Conservation (phyloP, 1,140 invertebrate genomes). For the Hesperophylax magnus region DNA sequence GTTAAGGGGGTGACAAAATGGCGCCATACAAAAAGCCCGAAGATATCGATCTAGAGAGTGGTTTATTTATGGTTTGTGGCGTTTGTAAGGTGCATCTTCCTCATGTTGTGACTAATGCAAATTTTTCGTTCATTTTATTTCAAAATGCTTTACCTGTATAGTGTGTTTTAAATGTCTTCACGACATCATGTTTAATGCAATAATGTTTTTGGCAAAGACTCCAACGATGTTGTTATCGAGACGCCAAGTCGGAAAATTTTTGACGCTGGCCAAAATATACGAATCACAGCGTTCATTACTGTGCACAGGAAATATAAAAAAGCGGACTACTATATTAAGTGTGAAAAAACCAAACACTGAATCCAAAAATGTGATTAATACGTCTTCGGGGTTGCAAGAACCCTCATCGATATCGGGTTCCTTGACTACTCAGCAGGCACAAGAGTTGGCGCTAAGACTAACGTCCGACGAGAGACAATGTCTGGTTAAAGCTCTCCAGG, state of each 20-base stretch:
- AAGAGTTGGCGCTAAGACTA: conserved; percentile 77
- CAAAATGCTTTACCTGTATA: no score
- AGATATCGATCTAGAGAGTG: no score
- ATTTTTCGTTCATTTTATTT: background rate
- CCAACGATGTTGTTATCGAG: conserved; percentile 13
- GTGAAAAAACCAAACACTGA: no score
- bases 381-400: background rate
- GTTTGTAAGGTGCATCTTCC: background rate
- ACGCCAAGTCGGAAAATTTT: conserved; percentile 1
- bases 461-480: conserved; percentile 78
- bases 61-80: no score
- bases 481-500: conserved; percentile 76
- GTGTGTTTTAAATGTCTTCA: no score
- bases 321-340: no score
- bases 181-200: background rate
- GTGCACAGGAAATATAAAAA: background rate
- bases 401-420: conserved; percentile 62
- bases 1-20: no score
- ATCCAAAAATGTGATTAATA: no score
- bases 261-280: conserved; percentile 9
- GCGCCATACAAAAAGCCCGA: no score
- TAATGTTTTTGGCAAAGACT: background rate
- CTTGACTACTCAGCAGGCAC: conserved; percentile 78
- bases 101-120: background rate
- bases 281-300: conserved; percentile 8